Percentiles rank a stretch among this genome's conserved stretches.
Evolutionary conservation across 1,140 invertebrate genomes (phyloP).

Genomic region (Zaprionus gabonicus): DNA sequence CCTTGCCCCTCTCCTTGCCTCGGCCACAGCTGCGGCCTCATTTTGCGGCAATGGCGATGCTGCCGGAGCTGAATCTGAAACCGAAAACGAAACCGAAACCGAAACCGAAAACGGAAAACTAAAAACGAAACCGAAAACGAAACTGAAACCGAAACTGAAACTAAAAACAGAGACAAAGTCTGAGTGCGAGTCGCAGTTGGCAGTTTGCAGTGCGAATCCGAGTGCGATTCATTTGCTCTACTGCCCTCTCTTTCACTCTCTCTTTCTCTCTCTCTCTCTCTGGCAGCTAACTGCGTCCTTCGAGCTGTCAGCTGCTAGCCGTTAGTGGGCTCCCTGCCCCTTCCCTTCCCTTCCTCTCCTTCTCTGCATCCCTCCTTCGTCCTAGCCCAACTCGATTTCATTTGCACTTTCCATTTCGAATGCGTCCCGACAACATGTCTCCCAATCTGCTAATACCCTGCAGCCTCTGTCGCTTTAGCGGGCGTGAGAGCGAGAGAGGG

Average conservation of each 20-base stretch:
- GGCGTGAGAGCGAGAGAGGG: neutral
- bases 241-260: neutral
- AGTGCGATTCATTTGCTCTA: constrained; percentile 3
- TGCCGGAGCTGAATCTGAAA: constrained; percentile 41
- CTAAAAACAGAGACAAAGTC: constrained; percentile 30
- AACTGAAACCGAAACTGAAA: constrained; percentile 41
- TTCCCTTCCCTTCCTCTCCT: neutral
- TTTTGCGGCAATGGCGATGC: constrained; percentile 42
- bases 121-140: constrained; percentile 13
- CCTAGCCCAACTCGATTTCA: constrained; percentile 44
- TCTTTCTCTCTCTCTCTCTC: neutral
- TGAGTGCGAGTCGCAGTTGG: constrained; percentile 4
- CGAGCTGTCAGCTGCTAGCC: constrained; percentile 25
- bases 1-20: constrained; percentile 10
- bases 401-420: constrained; percentile 56
- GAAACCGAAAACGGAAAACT: constrained; percentile 14
- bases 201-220: constrained; percentile 1
- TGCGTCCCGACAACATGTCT: constrained; percentile 44
- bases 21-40: constrained; percentile 58
- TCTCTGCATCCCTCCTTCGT: constrained; percentile 12
- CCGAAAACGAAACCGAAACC: constrained; percentile 32
- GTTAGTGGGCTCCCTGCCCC: neutral
- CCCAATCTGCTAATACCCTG: constrained; percentile 40
- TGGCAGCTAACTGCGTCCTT: constrained; percentile 29
- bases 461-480: neutral